phyloP scores from a whole-genome alignment of 2,797 vertebrate species.

The Rhynchotus rufescens region DNA sequence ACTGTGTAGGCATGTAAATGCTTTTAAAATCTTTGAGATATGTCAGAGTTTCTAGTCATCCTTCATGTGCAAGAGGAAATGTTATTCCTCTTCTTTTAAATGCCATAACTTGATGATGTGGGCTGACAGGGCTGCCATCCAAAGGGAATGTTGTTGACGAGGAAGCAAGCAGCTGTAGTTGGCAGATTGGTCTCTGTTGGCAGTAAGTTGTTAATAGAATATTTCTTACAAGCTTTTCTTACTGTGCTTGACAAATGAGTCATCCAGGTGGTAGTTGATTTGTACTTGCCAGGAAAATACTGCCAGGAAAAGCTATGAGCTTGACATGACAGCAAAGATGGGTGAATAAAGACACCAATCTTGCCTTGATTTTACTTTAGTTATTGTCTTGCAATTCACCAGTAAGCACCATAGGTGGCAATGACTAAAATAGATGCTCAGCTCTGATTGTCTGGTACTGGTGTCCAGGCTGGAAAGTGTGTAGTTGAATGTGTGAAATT shows the following conservation, averaged over 20 bases:
- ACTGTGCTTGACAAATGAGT: slow-evolving; percentile 30
- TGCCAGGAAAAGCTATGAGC: slow-evolving; percentile 6
- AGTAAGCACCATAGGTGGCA: too few species aligned
- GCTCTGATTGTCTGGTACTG: not conserved
- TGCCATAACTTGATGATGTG: not conserved
- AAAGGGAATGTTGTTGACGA: not conserved
- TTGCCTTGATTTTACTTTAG: slow-evolving; percentile 4
- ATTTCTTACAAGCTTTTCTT: not conserved
- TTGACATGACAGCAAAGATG: slow-evolving; percentile 31
- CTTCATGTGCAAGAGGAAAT: not conserved
- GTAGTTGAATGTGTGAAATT: not conserved
- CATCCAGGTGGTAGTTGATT: slow-evolving; percentile 26
- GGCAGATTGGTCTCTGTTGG: not conserved
- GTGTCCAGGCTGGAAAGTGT: not conserved
- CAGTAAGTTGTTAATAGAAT: slow-evolving; percentile 8
- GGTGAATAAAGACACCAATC: not conserved
- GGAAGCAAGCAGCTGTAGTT: not conserved
- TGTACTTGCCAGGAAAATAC: slow-evolving; percentile 32
- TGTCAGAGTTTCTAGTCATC: not conserved
- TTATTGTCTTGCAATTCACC: too few species aligned
- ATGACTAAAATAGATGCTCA: not conserved
- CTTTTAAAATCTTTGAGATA: not conserved
- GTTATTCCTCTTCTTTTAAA: not conserved
- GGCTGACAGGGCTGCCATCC: not conserved
- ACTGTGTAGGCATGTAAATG: not conserved